A percentile compares a stretch with the other conserved stretches of the same genome.
phyloP scores from a whole-genome alignment of 2,113 vertebrate species.

The Gallinago paraguaiae region DNA sequence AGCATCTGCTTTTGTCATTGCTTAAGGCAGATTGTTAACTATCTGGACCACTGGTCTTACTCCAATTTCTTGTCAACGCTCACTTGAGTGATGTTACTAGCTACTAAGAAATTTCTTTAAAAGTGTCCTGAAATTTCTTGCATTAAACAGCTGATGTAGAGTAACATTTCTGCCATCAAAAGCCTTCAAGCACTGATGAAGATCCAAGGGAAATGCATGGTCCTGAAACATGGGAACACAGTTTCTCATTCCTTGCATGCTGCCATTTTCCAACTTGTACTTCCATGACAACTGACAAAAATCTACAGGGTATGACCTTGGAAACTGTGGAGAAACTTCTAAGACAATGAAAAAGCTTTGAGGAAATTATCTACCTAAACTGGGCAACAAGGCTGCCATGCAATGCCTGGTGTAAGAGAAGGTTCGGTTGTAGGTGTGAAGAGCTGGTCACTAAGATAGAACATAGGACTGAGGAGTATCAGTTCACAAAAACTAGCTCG shows the following conservation, averaged over 20 bases:
- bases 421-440: background rate
- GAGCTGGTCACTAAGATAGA: background rate
- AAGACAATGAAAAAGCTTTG: background rate
- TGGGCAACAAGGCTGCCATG: background rate
- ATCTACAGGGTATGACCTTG: background rate
- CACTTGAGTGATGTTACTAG: background rate
- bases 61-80: background rate
- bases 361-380: background rate
- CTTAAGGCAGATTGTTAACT: background rate
- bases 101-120: background rate
- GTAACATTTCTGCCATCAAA: background rate
- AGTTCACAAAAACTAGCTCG: background rate
- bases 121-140: background rate
- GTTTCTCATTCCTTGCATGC: background rate
- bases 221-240: background rate
- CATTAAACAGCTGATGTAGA: background rate
- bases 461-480: background rate
- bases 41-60: background rate
- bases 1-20: background rate
- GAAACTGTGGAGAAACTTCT: background rate
- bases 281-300: background rate
- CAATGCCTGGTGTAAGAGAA: background rate
- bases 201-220: rapidly evolving
- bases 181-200: background rate
- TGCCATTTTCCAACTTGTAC: background rate